These are phyloP conservation scores for Melanerpes aurifrons DNA, from an alignment of 2,113 vertebrate species.

Conservation along the genomic window DNA sequence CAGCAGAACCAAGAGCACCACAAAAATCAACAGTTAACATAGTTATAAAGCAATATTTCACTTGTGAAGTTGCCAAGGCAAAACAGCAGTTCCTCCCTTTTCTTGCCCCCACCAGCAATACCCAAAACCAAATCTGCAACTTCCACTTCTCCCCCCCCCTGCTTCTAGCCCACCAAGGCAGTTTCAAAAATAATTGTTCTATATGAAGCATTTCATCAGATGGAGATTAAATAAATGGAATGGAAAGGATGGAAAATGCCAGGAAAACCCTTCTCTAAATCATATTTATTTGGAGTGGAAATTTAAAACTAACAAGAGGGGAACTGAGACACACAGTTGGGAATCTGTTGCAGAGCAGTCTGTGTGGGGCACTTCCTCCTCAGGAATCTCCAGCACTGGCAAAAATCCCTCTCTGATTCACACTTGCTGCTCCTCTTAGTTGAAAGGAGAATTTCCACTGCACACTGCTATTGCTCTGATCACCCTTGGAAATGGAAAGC, in stretches of 20 bases:
- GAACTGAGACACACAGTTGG: background rate
- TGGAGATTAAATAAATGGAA: background rate
- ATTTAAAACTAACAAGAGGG: background rate
- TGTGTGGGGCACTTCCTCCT: background rate
- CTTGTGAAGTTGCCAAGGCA: slow-evolving; percentile 14
- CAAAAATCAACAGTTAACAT: background rate
- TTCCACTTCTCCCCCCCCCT: background rate
- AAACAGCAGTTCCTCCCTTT: background rate
- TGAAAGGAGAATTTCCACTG: background rate
- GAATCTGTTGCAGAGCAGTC: background rate
- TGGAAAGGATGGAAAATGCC: background rate
- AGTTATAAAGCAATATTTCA: background rate
- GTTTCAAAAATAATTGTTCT: background rate
- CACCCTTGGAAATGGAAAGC: background rate
- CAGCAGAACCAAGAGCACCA: background rate
- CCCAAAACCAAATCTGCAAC: slow-evolving; percentile 11
- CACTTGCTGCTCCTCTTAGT: background rate
- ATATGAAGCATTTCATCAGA: background rate
- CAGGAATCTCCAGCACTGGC: background rate
- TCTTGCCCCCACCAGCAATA: background rate
- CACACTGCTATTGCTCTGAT: background rate
- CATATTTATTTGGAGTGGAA: background rate
- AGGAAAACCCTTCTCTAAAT: background rate
- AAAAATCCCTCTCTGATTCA: background rate
- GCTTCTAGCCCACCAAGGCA: background rate